These are phyloP conservation scores for Heliconius congener DNA, from an alignment of 1,140 invertebrate species.

Conservation along the genomic window DNA sequence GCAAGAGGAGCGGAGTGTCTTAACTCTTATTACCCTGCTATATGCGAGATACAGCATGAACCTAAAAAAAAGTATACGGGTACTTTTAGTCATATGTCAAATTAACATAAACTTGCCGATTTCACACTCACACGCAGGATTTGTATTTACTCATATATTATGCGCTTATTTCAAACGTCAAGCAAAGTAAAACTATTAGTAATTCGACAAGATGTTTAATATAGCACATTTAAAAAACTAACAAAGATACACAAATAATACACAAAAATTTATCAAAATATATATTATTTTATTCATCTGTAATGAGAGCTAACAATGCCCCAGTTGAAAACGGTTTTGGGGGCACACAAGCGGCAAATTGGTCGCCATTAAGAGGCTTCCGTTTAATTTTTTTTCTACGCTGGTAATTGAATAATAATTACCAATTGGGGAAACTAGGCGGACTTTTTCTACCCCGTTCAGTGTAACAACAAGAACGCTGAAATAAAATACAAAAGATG, in stretches of 20 bases:
- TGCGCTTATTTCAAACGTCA: no score
- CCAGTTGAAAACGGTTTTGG: conserved; percentile 52
- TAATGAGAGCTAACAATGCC: conserved; percentile 60
- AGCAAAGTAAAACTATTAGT: no score
- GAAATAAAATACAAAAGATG: background rate
- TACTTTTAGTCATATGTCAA: no score
- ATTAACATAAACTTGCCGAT: no score
- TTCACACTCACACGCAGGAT: no score
- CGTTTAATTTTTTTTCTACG: conserved; percentile 56
- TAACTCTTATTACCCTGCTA: no score
- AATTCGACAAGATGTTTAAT: background rate
- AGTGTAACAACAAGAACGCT: background rate
- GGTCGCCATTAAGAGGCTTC: conserved; percentile 66
- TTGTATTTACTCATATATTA: no score
- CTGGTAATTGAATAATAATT: conserved; percentile 76
- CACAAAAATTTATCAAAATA: conserved; percentile 24
- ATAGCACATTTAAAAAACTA: background rate
- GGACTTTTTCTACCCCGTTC: conserved; percentile 14
- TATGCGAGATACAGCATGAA: no score
- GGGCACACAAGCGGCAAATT: conserved; percentile 66
- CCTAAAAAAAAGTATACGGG: no score
- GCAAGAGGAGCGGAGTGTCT: background rate
- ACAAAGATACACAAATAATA: background rate
- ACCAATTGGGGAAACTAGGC: conserved; percentile 49
- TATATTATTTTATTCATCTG: conserved; percentile 40